A percentile compares a stretch with the other conserved stretches of the same genome.
These are phyloP conservation scores for Ceratotherium simum DNA, from an alignment of 2,113 vertebrate species.

Conservation along the genomic window DNA sequence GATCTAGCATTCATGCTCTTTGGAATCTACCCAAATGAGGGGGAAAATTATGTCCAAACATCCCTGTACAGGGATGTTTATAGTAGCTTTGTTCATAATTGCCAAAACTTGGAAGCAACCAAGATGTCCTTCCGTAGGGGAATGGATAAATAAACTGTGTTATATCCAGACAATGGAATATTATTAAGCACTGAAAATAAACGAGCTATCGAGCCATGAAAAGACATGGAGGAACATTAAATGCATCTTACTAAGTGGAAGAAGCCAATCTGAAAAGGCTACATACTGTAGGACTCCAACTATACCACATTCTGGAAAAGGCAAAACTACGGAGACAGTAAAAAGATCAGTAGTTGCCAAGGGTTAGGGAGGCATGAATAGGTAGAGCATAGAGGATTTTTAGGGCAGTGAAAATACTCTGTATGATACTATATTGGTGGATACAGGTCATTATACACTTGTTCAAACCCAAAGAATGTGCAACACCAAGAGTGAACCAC, in stretches of 20 bases:
- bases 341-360: neutral
- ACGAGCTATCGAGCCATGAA: neutral
- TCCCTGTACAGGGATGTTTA: neutral
- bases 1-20: neutral
- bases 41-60: neutral
- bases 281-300: neutral
- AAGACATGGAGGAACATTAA: neutral
- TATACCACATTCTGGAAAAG: neutral
- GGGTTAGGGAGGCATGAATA: neutral
- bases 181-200: neutral
- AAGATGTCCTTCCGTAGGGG: neutral
- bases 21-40: neutral
- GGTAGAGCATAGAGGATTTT: neutral
- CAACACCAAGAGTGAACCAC: neutral
- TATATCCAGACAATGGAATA: neutral
- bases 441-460: neutral
- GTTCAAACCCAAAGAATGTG: neutral
- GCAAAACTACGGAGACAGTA: neutral
- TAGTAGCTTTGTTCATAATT: neutral
- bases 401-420: neutral
- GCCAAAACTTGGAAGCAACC: neutral
- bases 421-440: neutral
- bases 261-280: neutral
- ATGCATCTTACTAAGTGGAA: neutral
- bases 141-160: neutral